These are phyloP conservation scores for Avahi laniger DNA, from an alignment of 2,797 vertebrate species.

Conservation along the genomic window DNA sequence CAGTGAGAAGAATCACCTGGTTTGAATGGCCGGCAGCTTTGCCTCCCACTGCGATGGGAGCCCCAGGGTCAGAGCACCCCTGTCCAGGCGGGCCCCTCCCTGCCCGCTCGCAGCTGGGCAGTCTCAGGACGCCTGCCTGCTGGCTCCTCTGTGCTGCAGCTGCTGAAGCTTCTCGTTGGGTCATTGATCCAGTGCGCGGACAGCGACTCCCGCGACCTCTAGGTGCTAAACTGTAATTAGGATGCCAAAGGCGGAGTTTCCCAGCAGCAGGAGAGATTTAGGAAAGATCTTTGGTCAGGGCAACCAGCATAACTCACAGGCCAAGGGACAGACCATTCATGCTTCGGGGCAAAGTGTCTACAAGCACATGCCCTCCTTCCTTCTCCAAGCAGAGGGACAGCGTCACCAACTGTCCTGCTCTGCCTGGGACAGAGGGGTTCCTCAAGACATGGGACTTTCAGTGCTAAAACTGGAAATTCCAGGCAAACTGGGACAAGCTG, in stretches of 20 bases:
- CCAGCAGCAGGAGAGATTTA: background rate
- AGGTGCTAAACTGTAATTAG: background rate
- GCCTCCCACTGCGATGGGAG: background rate
- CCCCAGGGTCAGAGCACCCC: background rate
- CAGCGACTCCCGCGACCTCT: background rate
- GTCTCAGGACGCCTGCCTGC: background rate
- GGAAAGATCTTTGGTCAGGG: background rate
- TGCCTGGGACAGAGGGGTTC: background rate
- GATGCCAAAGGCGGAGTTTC: background rate
- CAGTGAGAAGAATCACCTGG: too few species aligned
- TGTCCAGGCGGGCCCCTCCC: background rate
- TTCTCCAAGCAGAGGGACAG: background rate
- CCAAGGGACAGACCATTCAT: background rate
- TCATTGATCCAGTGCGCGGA: background rate
- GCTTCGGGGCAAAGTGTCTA: background rate
- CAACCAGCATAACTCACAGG: background rate
- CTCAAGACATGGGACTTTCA: background rate
- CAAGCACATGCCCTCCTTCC: background rate
- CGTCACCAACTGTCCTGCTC: background rate
- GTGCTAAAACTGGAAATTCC: background rate
- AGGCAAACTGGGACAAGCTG: background rate
- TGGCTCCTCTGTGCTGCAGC: background rate
- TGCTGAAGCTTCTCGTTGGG: background rate
- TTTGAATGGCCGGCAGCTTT: background rate
- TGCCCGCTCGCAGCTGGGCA: background rate